A percentile compares a stretch with the other conserved stretches of the same genome.
Conservation (phyloP, 2,113 vertebrate genomes). For the Anthoscopus minutus region DNA sequence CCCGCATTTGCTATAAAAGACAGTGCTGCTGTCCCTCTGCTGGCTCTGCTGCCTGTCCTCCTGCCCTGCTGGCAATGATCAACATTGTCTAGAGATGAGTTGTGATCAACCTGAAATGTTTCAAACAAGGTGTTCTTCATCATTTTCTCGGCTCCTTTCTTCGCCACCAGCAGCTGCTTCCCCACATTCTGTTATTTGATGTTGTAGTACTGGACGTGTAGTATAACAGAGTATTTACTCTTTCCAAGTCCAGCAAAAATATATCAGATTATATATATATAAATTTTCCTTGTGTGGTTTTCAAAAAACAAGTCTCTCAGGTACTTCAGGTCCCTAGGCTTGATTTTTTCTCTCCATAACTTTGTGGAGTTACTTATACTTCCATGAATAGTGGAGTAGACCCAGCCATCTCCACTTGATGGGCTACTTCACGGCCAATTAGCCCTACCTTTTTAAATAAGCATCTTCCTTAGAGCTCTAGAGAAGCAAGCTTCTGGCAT, state of each 20-base stretch:
- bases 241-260: neutral
- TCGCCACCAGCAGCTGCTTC: neutral
- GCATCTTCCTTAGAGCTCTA: neutral
- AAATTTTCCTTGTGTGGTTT: neutral
- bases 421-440: neutral
- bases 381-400: neutral
- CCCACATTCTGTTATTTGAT: neutral
- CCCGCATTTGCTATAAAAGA: rapidly evolving
- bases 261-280: neutral
- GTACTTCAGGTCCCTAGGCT: neutral
- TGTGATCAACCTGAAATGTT: neutral
- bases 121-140: neutral
- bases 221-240: neutral
- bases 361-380: neutral
- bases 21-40: neutral
- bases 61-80: neutral
- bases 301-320: neutral
- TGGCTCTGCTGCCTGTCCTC: neutral
- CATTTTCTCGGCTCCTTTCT: neutral
- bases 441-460: neutral
- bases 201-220: neutral
- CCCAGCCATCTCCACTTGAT: neutral
- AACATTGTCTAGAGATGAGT: neutral
- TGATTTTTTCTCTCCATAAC: neutral
- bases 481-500: neutral